Conservation (phyloP, 2,797 vertebrate species). For the Alouatta caraya region DNA sequence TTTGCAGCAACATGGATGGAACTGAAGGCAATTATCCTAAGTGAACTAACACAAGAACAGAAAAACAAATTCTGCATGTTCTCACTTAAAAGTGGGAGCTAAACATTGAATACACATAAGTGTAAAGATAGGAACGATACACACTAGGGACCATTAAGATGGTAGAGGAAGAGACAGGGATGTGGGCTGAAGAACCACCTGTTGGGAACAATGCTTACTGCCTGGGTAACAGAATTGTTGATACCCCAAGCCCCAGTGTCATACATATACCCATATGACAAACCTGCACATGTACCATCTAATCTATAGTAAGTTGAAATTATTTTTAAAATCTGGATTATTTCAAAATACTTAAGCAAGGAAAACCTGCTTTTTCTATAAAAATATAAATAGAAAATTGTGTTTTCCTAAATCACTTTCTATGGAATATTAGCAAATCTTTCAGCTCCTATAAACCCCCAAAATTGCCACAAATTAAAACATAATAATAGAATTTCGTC, state of each 20-base stretch:
- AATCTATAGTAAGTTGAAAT: too few species aligned
- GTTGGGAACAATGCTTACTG: too few species aligned
- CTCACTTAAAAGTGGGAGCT: not conserved
- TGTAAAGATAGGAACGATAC: not conserved
- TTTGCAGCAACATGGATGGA: not conserved
- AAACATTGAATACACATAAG: not conserved
- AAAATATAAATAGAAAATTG: not conserved
- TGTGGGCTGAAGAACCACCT: too few species aligned
- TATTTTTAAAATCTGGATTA: too few species aligned
- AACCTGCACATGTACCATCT: not conserved
- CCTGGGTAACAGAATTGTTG: too few species aligned
- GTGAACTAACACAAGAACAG: not conserved
- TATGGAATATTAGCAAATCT: not conserved
- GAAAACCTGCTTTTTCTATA: not conserved
- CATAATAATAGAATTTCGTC: not conserved
- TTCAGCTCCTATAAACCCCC: not conserved
- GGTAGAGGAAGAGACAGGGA: too few species aligned
- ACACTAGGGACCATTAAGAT: too few species aligned
- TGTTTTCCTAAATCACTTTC: not conserved
- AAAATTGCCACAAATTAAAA: not conserved
- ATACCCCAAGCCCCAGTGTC: too few species aligned
- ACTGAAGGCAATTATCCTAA: not conserved
- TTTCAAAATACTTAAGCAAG: too few species aligned
- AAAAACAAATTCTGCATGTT: not conserved
- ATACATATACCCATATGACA: not conserved